Evolutionary conservation across 2,888 invertebrate genomes (phyloP).

Genomic region (Pecten maximus): DNA sequence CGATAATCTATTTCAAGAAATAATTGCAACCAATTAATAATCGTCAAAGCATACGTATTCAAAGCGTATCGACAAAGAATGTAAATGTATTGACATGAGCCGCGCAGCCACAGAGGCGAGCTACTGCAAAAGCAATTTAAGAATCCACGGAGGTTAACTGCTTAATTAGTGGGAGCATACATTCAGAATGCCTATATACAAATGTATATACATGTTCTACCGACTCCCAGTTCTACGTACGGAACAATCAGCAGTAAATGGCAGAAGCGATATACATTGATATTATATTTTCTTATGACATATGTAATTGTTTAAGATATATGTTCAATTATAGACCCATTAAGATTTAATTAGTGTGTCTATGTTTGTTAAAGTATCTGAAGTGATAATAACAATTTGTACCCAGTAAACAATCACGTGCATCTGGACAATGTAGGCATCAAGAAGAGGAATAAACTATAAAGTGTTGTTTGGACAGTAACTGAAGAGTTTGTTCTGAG

Average conservation of each 20-base stretch:
- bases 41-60: neutral
- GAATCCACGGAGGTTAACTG: neutral
- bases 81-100: neutral
- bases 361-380: neutral
- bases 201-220: too few species aligned
- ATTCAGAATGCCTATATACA: neutral
- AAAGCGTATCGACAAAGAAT: slow-evolving; percentile 4
- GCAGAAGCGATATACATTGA: neutral
- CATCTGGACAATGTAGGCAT: too few species aligned
- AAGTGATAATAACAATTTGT: neutral
- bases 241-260: neutral
- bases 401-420: neutral
- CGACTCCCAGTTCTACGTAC: neutral
- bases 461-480: too few species aligned
- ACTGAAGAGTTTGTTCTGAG: too few species aligned
- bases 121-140: slow-evolving; percentile 3
- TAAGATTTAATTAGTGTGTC: neutral
- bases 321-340: neutral
- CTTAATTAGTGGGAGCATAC: neutral
- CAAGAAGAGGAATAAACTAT: too few species aligned
- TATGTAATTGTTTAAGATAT: neutral
- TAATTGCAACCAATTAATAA: slow-evolving; percentile 26
- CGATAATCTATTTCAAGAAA: slow-evolving; percentile 7
- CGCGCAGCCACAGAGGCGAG: neutral
- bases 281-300: neutral